These are phyloP conservation scores for Cuculus canorus DNA, from an alignment of 2,797 vertebrate genomes.

Conservation along the genomic window DNA sequence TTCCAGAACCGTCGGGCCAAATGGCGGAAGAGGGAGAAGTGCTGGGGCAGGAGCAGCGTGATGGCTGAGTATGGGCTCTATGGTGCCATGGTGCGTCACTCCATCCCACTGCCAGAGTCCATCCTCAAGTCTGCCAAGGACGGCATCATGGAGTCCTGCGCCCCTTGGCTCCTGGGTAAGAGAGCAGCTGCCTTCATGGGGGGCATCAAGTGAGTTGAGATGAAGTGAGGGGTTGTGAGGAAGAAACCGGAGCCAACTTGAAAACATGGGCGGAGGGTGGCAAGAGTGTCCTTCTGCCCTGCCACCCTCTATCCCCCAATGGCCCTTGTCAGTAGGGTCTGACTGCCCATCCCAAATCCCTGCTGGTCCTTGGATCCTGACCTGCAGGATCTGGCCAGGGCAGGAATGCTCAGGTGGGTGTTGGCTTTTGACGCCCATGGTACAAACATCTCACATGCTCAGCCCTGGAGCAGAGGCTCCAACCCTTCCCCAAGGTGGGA, in stretches of 20 bases:
- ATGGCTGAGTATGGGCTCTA: slow-evolving; percentile 98
- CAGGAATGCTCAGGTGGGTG: neutral
- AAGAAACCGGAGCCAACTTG: neutral
- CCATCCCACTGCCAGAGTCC: slow-evolving; percentile 96
- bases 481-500: neutral
- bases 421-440: neutral
- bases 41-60: slow-evolving; percentile 98
- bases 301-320: accelerated
- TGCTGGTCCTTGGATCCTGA: neutral
- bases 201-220: neutral
- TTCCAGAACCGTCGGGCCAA: slow-evolving; percentile 99
- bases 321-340: neutral
- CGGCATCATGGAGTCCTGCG: slow-evolving; percentile 98
- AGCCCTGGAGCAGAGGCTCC: neutral
- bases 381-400: neutral
- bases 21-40: slow-evolving; percentile 98
- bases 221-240: neutral
- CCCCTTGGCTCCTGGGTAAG: slow-evolving; percentile 97
- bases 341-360: neutral
- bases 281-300: neutral
- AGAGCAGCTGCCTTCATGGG: slow-evolving; percentile 1
- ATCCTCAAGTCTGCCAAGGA: slow-evolving; percentile 99
- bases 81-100: slow-evolving; percentile 98
- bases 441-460: neutral
- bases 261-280: neutral